These are phyloP conservation scores for Ephialtes manifestator DNA, from an alignment of 2,888 invertebrate species.

Conservation along the genomic window DNA sequence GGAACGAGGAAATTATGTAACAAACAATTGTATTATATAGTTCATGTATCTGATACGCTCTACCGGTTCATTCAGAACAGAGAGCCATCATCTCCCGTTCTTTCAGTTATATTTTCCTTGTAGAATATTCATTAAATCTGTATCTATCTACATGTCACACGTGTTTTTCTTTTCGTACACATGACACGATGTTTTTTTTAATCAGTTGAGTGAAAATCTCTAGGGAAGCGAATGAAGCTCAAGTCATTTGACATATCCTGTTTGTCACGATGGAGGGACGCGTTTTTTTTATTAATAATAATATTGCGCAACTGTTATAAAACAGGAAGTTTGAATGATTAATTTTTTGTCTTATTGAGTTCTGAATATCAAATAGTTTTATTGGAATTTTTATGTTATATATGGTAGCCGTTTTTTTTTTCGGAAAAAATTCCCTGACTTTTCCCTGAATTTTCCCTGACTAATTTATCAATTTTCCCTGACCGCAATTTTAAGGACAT, in stretches of 20 bases:
- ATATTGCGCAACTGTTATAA: not conserved
- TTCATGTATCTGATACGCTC: constrained; percentile 17
- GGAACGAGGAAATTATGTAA: constrained; percentile 65
- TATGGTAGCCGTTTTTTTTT: too few relatives aligned
- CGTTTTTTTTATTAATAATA: not conserved
- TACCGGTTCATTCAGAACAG: constrained; percentile 34
- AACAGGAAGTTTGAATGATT: not conserved
- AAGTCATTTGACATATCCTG: not conserved
- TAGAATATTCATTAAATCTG: not conserved
- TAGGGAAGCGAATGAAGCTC: not conserved
- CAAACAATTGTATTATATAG: constrained; percentile 55
- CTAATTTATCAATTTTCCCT: too few relatives aligned
- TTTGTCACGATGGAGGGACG: not conserved
- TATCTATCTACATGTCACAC: not conserved
- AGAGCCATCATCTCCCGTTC: not conserved
- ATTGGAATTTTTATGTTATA: not conserved
- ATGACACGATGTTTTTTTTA: not conserved
- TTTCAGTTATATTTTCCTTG: not conserved
- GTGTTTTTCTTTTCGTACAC: not conserved
- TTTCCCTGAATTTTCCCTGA: too few relatives aligned
- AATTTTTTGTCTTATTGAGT: not conserved
- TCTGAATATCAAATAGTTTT: constrained; percentile 1
- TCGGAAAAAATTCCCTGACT: too few relatives aligned
- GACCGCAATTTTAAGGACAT: too few relatives aligned
- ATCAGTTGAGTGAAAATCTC: not conserved